Conservation (phyloP, 2,797 vertebrate genomes). For the Rhynchotus rufescens region DNA sequence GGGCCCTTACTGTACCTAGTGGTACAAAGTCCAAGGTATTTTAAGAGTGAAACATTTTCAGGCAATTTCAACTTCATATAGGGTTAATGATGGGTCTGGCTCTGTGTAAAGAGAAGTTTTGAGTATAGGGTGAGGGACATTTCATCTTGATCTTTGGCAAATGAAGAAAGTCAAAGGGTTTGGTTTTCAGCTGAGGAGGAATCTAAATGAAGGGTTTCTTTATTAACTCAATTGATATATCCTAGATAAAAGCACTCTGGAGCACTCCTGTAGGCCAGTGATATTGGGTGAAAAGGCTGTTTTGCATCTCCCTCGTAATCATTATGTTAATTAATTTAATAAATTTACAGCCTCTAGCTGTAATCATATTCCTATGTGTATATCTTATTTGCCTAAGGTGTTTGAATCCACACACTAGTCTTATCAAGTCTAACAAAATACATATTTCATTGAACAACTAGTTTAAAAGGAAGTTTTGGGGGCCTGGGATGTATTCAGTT, state of each 20-base stretch:
- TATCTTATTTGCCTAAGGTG: conserved; percentile 21
- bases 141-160: not conserved
- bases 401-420: conserved; percentile 10
- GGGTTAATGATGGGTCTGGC: not conserved
- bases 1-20: not conserved
- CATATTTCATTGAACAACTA: not conserved
- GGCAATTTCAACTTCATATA: not conserved
- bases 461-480: not conserved
- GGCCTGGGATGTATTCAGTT: not conserved
- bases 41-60: not conserved
- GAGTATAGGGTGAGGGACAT: not conserved
- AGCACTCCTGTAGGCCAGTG: conserved; percentile 1
- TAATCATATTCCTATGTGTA: conserved; percentile 26
- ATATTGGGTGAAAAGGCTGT: conserved; percentile 27
- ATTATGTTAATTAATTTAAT: conserved; percentile 63
- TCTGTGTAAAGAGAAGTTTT: not conserved
- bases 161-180: not conserved
- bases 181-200: not conserved
- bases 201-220: conserved; percentile 5
- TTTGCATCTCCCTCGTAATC: conserved; percentile 45
- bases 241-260: conserved; percentile 12
- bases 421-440: conserved; percentile 17
- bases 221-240: conserved; percentile 16
- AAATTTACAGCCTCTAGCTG: conserved; percentile 21
- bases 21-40: not conserved